Percentiles rank a stretch among this genome's conserved stretches.
Evolutionary conservation across 2,113 vertebrate genomes (phyloP).

Genomic region (Heterocephalus glaber): DNA sequence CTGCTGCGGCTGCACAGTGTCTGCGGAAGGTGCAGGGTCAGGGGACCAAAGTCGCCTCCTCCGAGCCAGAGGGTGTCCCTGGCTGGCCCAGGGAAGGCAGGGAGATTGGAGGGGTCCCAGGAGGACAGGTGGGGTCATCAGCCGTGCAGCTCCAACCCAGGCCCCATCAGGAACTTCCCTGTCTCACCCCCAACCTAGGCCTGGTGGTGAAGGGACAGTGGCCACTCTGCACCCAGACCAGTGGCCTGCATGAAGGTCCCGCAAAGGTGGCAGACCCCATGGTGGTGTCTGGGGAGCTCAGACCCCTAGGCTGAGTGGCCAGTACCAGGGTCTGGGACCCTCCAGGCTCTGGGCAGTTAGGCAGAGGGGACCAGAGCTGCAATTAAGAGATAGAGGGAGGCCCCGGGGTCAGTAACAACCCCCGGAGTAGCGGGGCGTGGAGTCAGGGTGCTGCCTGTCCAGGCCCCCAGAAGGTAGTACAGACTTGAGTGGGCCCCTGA

Average conservation of each 20-base stretch:
- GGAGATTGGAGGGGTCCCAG: not conserved
- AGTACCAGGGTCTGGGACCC: not conserved
- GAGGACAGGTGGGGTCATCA: too few species aligned
- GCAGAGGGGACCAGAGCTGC: not conserved
- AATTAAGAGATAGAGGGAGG: not conserved
- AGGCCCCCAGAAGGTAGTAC: not conserved
- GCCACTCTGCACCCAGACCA: not conserved
- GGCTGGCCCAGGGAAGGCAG: not conserved
- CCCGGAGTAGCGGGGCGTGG: not conserved
- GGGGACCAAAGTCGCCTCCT: not conserved
- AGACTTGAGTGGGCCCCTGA: not conserved
- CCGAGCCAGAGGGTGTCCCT: fast-evolving
- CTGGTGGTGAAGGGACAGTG: not conserved
- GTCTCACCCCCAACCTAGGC: not conserved
- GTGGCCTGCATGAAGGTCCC: not conserved
- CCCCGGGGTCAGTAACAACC: not conserved
- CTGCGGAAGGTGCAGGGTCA: slow-evolving; percentile 79
- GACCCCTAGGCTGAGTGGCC: not conserved
- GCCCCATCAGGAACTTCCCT: not conserved
- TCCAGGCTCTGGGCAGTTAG: not conserved
- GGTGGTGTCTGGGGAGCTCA: not conserved
- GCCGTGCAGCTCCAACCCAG: not conserved
- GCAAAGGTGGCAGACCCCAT: not conserved
- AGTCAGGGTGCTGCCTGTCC: not conserved
- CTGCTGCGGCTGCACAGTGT: slow-evolving; percentile 88